Conservation (phyloP, 2,888 invertebrate species). For the Drosophila infuscata region DNA sequence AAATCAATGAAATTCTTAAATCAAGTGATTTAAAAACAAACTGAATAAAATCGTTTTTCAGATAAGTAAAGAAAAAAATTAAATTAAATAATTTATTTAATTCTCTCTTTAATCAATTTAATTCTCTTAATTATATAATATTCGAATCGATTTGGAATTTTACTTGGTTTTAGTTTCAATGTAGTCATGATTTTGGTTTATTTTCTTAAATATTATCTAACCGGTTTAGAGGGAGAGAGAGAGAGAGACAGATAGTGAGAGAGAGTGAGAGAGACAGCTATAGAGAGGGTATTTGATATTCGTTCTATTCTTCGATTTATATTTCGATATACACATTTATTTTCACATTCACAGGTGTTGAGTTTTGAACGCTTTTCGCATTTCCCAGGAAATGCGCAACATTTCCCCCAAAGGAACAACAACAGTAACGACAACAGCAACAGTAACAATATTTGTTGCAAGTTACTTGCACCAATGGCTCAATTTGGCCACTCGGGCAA, state of each 20-base stretch:
- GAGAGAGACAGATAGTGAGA: neutral
- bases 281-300: neutral
- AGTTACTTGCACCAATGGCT: conserved; percentile 68
- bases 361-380: conserved; percentile 23
- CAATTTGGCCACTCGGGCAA: conserved; percentile 62
- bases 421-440: conserved; percentile 29
- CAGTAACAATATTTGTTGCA: conserved; percentile 23
- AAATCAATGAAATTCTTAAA: no score
- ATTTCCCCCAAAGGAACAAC: conserved; percentile 34
- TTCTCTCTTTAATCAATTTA: neutral
- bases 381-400: conserved; percentile 36
- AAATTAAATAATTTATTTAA: neutral
- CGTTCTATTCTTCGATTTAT: no score
- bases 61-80: neutral
- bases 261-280: neutral
- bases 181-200: neutral
- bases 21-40: no score
- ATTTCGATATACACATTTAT: neutral
- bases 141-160: neutral
- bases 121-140: fast-evolving
- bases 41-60: no score
- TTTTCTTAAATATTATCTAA: neutral
- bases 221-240: neutral
- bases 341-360: conserved; percentile 30
- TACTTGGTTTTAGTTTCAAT: neutral